Evolutionary conservation across 2,113 vertebrate genomes (phyloP), one percentile per base, ranked within the genome.

Genomic region (Leucopternis melanops): DNA sequence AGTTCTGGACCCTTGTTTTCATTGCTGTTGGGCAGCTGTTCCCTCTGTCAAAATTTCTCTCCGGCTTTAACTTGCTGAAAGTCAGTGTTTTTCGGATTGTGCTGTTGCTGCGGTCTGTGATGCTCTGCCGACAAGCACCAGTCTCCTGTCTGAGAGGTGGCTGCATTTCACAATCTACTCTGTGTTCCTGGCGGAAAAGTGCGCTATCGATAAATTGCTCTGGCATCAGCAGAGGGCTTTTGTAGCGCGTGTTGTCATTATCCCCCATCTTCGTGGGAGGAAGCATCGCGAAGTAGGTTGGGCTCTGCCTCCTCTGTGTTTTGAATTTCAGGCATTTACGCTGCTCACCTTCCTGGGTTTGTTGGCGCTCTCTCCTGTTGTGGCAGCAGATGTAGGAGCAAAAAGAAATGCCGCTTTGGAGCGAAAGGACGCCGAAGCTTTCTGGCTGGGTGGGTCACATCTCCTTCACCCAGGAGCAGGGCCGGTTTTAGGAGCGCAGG

Each of bases 171-270:
- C 27, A 62, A 45, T 45, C 34, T 88, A 4, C 32, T 79, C 38
- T 11, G 2, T 75, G 69, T 74, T 85, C 40, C 50, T 58, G 45
- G 73, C 78, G 59, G 42, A 75, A 88, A 83, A 92, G 29, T 5
- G 29, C 0, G 5, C 58, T 83, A 34, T 61, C 81, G 59, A 71
- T 86, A 50, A 58, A 86, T 86, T 27, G 49, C 80, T 73, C 40
- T 81, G 71, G 72, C 42, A 17, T 95, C 88, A 94, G 88, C 84
- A 82, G 82, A 93, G 58, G 34, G 79, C 58, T 93, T 83, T 80
- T 73, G 55, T 52, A 59, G 75, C 0, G 0, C 1, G 0, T 18
- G 26, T 27, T 91, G 65, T 52, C 50, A 6, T 86, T 81, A 61
- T 73, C 27, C 58, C 26, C 15, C 11, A 36, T 62, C 75, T 70